These are phyloP conservation scores for Ovis canadensis DNA, from an alignment of 2,113 vertebrate species.

Conservation along the genomic window DNA sequence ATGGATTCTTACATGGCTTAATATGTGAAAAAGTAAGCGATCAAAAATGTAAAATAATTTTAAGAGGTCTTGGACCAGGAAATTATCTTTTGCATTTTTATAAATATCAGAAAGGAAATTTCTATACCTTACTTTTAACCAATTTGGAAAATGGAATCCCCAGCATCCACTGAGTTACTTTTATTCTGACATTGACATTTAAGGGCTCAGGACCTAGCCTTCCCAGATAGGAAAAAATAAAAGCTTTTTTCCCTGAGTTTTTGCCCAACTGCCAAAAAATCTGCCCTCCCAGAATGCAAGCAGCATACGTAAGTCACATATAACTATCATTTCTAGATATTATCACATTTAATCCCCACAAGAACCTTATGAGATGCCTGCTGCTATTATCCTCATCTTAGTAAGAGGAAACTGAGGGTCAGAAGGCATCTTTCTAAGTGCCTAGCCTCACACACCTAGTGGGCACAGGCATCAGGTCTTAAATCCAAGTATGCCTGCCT, in stretches of 20 bases:
- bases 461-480: background rate
- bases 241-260: background rate
- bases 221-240: background rate
- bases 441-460: background rate
- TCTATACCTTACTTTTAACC: background rate
- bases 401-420: background rate
- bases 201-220: background rate
- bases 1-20: background rate
- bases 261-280: background rate
- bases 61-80: background rate
- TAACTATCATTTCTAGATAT: background rate
- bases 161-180: background rate
- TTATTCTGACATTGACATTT: accelerated
- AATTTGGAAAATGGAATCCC: background rate
- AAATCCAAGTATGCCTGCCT: background rate
- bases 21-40: background rate
- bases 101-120: background rate
- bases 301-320: background rate
- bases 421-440: background rate
- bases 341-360: background rate
- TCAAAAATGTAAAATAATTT: background rate
- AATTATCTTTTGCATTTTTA: background rate
- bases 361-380: background rate
- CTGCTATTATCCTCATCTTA: background rate
- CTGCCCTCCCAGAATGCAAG: background rate